Evolutionary conservation across 2,113 vertebrate species (phyloP).

Genomic region (Hippocampus abdominalis): DNA sequence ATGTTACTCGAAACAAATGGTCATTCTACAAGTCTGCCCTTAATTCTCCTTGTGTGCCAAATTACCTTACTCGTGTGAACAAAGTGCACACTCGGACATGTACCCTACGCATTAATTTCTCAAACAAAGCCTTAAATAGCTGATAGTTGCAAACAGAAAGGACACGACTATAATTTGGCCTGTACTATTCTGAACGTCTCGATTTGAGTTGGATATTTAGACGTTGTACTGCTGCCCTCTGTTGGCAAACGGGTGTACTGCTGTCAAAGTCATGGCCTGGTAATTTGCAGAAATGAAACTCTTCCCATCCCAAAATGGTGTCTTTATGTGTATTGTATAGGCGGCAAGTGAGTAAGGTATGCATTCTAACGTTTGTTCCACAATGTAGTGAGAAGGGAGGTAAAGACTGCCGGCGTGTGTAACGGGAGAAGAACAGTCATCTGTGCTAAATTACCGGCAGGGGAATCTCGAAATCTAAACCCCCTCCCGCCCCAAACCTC

Average conservation of each 20-base stretch:
- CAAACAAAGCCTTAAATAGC: no score
- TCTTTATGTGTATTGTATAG: not conserved
- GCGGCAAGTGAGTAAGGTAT: not conserved
- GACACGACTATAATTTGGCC: no score
- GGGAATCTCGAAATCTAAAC: not conserved
- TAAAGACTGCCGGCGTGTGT: not conserved
- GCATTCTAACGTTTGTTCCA: not conserved
- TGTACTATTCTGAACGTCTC: no score
- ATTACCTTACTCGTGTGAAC: no score
- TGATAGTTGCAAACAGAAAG: not conserved
- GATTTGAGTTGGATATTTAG: not conserved
- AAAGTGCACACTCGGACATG: no score
- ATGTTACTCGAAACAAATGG: no score
- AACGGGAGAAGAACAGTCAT: not conserved
- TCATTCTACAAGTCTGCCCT: no score
- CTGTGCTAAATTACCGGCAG: slow-evolving; percentile 28
- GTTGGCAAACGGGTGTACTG: not conserved
- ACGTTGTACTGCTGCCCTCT: slow-evolving; percentile 27
- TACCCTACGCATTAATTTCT: no score
- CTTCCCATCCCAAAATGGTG: not conserved
- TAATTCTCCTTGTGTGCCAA: no score
- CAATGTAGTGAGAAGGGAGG: not conserved
- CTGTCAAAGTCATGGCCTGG: not conserved
- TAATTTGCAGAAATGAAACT: not conserved
- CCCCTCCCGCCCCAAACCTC: slow-evolving; percentile 5